Conservation (phyloP, 2,797 vertebrate species). For the Lutjanus argentimaculatus region DNA sequence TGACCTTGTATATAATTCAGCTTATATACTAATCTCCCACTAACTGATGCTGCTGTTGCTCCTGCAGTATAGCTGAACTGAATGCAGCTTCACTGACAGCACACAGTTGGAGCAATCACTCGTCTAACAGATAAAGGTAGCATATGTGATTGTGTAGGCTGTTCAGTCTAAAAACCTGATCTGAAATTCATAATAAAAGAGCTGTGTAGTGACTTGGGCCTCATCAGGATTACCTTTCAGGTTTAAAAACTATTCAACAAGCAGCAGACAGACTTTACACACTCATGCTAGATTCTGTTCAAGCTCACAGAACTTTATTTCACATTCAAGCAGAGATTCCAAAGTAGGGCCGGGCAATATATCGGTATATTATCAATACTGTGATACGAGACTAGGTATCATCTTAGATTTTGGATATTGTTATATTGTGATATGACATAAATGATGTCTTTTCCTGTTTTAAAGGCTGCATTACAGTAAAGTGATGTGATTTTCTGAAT, state of each 20-base stretch:
- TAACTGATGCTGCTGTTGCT: neutral
- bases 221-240: neutral
- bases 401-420: too few species aligned
- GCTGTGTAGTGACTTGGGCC: neutral
- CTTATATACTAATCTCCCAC: conserved; percentile 4
- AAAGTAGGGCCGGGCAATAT: too few species aligned
- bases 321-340: neutral
- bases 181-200: neutral
- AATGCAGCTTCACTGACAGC: conserved; percentile 1
- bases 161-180: conserved; percentile 8
- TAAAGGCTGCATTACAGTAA: too few species aligned
- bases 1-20: conserved; percentile 3
- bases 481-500: too few species aligned
- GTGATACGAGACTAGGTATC: too few species aligned
- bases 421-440: too few species aligned
- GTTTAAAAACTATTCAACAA: neutral
- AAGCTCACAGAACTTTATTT: neutral
- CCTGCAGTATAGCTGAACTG: neutral
- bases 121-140: neutral
- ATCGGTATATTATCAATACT: too few species aligned
- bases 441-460: too few species aligned
- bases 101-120: neutral
- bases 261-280: neutral
- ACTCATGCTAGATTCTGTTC: neutral
- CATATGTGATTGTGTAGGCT: neutral